Percentiles rank a stretch among this genome's conserved stretches.
These are phyloP conservation scores for Piprites chloris DNA, from an alignment of 2,113 vertebrate species.

Conservation along the genomic window DNA sequence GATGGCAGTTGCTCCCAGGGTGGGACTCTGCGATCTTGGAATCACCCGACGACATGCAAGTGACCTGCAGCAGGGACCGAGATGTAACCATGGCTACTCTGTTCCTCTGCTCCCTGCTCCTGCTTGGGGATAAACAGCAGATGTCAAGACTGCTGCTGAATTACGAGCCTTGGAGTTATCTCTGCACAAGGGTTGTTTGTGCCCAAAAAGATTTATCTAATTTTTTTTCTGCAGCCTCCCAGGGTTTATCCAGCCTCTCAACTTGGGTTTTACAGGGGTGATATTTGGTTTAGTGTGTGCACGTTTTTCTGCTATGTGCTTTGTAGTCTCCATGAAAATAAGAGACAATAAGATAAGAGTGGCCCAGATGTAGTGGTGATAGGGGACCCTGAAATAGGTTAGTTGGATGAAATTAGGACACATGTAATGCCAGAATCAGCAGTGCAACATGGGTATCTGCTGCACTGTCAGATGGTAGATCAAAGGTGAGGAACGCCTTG, in stretches of 20 bases:
- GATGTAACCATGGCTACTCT: conserved; percentile 49
- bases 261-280: neutral
- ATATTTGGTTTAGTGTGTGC: neutral
- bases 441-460: neutral
- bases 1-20: neutral
- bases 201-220: neutral
- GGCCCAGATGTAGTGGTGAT: neutral
- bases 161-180: neutral
- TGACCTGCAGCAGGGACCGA: neutral
- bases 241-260: neutral
- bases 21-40: neutral
- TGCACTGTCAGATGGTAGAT: neutral
- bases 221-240: neutral
- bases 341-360: neutral
- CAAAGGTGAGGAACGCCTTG: neutral
- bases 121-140: conserved; percentile 40
- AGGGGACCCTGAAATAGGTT: neutral
- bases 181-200: neutral
- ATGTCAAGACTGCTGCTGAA: conserved; percentile 16
- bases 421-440: neutral
- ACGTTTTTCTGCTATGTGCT: neutral
- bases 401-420: neutral
- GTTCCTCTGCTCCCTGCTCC: neutral
- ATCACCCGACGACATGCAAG: neutral
- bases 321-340: neutral